Percentiles rank a stretch among this genome's conserved stretches.
Evolutionary conservation across 2,113 vertebrate genomes (phyloP).

Genomic region (Laticauda laticaudata): DNA sequence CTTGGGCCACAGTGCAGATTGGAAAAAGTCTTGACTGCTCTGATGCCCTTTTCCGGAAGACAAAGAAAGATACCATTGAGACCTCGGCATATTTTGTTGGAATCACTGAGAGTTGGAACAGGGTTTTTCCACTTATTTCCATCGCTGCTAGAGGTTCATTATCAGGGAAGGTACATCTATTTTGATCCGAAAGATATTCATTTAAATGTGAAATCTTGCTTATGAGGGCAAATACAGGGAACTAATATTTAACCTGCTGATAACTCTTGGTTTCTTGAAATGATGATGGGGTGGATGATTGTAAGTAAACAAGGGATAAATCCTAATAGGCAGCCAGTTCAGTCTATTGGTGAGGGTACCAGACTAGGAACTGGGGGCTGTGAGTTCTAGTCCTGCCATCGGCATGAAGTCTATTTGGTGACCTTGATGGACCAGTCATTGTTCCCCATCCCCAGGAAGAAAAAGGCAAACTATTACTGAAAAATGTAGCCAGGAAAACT

Average conservation of each 20-base stretch:
- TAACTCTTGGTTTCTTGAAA: not conserved
- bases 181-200: not conserved
- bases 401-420: not conserved
- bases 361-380: not conserved
- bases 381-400: not conserved
- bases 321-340: not conserved
- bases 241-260: not conserved
- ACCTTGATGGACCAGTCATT: not conserved
- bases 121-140: not conserved
- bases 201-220: not conserved
- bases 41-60: not conserved
- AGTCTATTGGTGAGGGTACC: not conserved
- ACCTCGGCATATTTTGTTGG: not conserved
- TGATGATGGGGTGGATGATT: not conserved
- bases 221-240: not conserved
- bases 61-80: not conserved
- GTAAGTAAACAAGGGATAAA: not conserved
- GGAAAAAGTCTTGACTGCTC: not conserved
- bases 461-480: not conserved
- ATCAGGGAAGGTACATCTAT: not conserved
- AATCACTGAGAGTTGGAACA: not conserved
- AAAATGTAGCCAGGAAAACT: not conserved
- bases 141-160: not conserved
- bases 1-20: not conserved
- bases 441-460: not conserved